Conservation (phyloP, 2,797 vertebrate species). For the Eptatretus atami region DNA sequence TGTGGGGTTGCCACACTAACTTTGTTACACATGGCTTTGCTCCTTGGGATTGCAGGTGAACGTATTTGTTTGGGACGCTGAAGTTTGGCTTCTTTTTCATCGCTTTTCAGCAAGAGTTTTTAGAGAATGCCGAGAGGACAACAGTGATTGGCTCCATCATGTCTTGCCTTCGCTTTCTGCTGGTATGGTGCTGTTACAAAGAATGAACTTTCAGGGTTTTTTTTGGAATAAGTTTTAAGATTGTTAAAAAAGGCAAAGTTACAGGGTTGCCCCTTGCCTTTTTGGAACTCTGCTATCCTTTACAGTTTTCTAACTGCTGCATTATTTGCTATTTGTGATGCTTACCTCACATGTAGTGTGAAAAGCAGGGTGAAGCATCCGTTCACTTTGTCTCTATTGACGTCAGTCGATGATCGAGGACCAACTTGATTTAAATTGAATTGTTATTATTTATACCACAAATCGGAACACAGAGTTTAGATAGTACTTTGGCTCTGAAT, state of each 20-base stretch:
- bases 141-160: slow-evolving; percentile 81
- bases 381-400: no score
- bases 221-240: no score
- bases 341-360: background rate
- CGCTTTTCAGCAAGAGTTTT: slow-evolving; percentile 56
- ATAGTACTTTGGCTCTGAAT: no score
- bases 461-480: no score
- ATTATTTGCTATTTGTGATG: background rate
- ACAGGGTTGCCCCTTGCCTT: background rate
- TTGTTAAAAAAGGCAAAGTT: no score
- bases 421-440: no score
- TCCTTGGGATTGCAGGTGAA: slow-evolving; percentile 28
- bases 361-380: background rate
- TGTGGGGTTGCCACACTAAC: no score
- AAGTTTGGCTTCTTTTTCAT: slow-evolving; percentile 82
- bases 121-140: slow-evolving; percentile 38
- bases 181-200: slow-evolving; percentile 17
- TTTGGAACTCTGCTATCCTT: background rate
- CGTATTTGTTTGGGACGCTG: slow-evolving; percentile 38
- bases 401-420: no score
- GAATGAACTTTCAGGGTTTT: no score
- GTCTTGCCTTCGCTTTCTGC: slow-evolving; percentile 45
- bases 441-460: no score
- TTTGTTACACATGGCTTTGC: no score
- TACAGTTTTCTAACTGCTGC: no score